A percentile compares a stretch with the other conserved stretches of the same genome.
Conservation (phyloP, 2,113 vertebrate genomes). For the Oreochromis niloticus region DNA sequence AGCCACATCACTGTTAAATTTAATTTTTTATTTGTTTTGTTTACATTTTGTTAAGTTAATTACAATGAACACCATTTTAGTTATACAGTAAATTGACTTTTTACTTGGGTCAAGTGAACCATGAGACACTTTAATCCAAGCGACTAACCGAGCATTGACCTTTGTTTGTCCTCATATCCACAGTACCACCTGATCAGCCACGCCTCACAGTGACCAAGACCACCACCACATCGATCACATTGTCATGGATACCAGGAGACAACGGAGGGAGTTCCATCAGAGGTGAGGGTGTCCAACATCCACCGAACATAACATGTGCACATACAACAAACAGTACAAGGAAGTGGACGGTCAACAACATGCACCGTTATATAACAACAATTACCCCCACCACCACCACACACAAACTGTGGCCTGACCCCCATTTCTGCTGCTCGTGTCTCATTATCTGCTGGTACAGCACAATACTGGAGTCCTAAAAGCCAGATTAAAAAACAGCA, state of each 20-base stretch:
- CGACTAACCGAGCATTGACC: neutral
- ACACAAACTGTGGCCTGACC: neutral
- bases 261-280: slow-evolving; percentile 98
- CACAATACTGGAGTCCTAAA: slow-evolving; percentile 3
- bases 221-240: slow-evolving; percentile 94
- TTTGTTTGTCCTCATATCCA: neutral
- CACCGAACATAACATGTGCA: neutral
- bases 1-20: neutral
- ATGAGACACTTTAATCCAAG: neutral
- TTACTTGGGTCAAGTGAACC: neutral
- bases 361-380: neutral
- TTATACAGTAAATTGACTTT: neutral
- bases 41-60: neutral
- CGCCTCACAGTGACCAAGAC: slow-evolving; percentile 98
- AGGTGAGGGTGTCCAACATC: slow-evolving; percentile 73
- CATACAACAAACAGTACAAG: neutral
- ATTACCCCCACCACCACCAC: neutral
- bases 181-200: slow-evolving; percentile 97
- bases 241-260: slow-evolving; percentile 98
- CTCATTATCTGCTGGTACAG: slow-evolving; percentile 20
- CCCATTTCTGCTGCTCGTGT: neutral
- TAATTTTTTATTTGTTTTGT: neutral
- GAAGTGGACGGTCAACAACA: slow-evolving; percentile 70
- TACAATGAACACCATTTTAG: neutral
- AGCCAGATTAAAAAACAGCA: slow-evolving; percentile 49